Percentiles rank a stretch among this genome's conserved stretches.
Evolutionary conservation across 2,888 invertebrate genomes (phyloP).

Genomic region (Philereme transversata): DNA sequence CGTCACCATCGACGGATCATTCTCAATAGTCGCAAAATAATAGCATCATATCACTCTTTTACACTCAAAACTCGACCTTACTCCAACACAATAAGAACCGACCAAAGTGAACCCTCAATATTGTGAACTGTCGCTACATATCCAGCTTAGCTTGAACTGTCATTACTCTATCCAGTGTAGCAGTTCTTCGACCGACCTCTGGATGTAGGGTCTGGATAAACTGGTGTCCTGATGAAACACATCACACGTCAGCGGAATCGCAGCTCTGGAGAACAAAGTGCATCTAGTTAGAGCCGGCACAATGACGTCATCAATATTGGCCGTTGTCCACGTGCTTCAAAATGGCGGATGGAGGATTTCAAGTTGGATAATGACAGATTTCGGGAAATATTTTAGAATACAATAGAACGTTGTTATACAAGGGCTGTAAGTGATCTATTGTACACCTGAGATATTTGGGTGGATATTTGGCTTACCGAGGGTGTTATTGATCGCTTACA

Average conservation of each 20-base stretch:
- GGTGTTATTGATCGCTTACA: no score
- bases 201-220: slow-evolving; percentile 38
- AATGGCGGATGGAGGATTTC: slow-evolving; percentile 49
- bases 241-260: slow-evolving; percentile 75
- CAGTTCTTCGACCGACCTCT: slow-evolving; percentile 6
- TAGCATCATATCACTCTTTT: slow-evolving; percentile 40
- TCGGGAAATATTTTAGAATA: not conserved
- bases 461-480: no score
- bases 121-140: slow-evolving; percentile 44
- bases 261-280: slow-evolving; percentile 71
- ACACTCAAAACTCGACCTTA: slow-evolving; percentile 46
- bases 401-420: not conserved
- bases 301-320: slow-evolving; percentile 72
- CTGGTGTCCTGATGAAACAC: slow-evolving; percentile 62
- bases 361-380: not conserved
- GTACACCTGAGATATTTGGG: no score
- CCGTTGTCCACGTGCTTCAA: slow-evolving; percentile 46
- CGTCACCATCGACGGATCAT: slow-evolving; percentile 76
- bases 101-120: slow-evolving; percentile 36
- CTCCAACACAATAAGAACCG: slow-evolving; percentile 20
- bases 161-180: slow-evolving; percentile 33
- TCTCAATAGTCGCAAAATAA: slow-evolving; percentile 74
- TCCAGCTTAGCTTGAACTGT: slow-evolving; percentile 55
- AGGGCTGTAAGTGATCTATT: no score
- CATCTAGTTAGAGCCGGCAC: slow-evolving; percentile 71